Evolutionary conservation across 2,113 vertebrate species (phyloP).

Genomic region (Amblyornis subalaris): DNA sequence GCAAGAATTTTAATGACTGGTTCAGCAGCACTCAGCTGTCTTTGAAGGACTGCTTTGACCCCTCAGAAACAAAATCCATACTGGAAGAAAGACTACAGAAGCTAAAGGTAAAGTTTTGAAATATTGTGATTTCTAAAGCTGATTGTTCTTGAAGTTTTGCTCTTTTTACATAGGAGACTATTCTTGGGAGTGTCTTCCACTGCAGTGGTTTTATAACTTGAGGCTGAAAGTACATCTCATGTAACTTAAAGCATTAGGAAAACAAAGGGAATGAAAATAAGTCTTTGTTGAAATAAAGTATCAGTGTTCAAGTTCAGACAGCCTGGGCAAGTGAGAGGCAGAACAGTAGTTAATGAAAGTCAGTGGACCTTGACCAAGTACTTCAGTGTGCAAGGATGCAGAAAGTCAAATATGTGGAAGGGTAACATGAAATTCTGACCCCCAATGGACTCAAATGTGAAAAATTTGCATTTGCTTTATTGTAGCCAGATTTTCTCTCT

Average conservation of each 20-base stretch:
- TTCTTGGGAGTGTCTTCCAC: neutral
- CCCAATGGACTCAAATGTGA: neutral
- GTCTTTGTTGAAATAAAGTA: neutral
- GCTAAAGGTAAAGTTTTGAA: conserved; percentile 74
- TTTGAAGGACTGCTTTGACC: conserved; percentile 88
- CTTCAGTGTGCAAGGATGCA: neutral
- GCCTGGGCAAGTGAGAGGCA: neutral
- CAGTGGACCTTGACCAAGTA: neutral
- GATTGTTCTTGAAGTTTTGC: neutral
- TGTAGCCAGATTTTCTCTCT: neutral
- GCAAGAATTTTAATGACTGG: conserved; percentile 84
- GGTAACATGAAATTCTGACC: neutral
- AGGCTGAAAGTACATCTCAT: neutral
- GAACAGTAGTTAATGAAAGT: neutral
- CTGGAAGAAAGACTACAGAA: conserved; percentile 79
- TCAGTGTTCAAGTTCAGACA: neutral
- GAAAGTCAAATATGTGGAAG: neutral
- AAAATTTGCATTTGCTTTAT: neutral
- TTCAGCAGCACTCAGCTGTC: conserved; percentile 81
- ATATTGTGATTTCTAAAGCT: neutral
- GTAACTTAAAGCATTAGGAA: neutral
- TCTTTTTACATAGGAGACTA: neutral
- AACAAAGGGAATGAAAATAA: neutral
- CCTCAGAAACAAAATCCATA: conserved; percentile 74
- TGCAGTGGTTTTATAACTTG: neutral